phyloP scores from a whole-genome alignment of 2,888 invertebrate species.

The Ptilodon capucinus region DNA sequence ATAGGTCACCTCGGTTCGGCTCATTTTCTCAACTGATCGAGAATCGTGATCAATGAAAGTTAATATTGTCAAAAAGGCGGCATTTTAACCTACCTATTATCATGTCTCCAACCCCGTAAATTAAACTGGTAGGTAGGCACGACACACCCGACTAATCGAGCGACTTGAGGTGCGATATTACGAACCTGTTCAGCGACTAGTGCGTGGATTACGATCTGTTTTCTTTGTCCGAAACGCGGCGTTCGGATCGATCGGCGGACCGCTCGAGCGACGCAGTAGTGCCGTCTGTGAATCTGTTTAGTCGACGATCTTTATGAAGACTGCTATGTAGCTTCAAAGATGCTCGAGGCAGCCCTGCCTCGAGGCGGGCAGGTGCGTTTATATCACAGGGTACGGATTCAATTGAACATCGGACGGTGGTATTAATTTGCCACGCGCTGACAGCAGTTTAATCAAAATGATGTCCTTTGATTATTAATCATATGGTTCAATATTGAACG shows the following conservation, averaged over 20 bases:
- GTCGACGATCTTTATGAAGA: conserved; percentile 43
- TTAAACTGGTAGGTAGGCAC: conserved; percentile 67
- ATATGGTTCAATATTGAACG: conserved; percentile 13
- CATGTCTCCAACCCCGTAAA: conserved; percentile 73
- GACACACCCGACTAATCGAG: conserved; percentile 45
- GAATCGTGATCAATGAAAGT: conserved; percentile 29
- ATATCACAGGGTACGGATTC: conserved; percentile 52
- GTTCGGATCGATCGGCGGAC: conserved; percentile 47
- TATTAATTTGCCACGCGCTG: conserved; percentile 48
- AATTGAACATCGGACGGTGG: conserved; percentile 49
- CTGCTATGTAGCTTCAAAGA: conserved; percentile 48
- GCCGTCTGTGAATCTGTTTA: conserved; percentile 53
- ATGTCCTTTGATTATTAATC: conserved; percentile 21
- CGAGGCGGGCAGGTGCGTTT: conserved; percentile 57
- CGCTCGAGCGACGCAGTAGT: conserved; percentile 37
- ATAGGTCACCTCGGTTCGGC: not conserved
- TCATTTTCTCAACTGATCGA: conserved; percentile 5
- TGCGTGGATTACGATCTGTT: conserved; percentile 65
- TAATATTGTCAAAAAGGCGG: conserved; percentile 53
- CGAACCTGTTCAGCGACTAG: conserved; percentile 29
- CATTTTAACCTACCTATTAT: conserved; percentile 73
- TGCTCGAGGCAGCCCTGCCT: conserved; percentile 43
- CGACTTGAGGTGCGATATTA: conserved; percentile 47
- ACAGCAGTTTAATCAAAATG: conserved; percentile 37
- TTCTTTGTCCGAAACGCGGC: conserved; percentile 70